Evolutionary conservation across 2,113 vertebrate genomes (phyloP).

Genomic region (Lophotis ruficrista): DNA sequence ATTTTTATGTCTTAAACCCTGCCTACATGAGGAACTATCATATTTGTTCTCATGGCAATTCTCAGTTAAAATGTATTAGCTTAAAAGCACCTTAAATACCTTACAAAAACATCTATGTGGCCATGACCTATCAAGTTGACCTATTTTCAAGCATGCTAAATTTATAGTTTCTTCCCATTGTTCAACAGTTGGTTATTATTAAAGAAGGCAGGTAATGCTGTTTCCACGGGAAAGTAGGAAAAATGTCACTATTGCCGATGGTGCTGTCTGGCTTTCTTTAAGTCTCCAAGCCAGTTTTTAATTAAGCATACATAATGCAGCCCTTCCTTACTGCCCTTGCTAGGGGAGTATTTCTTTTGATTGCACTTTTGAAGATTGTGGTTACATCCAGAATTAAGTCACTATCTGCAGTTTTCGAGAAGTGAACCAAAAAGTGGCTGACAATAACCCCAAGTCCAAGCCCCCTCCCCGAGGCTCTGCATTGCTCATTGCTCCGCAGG

Average conservation of each 20-base stretch:
- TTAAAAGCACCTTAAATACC: not conserved
- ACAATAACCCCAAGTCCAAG: not conserved
- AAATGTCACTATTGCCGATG: not conserved
- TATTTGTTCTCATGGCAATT: not conserved
- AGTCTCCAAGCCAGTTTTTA: not conserved
- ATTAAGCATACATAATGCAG: not conserved
- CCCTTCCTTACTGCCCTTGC: not conserved
- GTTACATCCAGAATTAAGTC: not conserved
- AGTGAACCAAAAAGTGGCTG: not conserved
- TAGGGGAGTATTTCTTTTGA: not conserved
- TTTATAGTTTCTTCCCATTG: not conserved
- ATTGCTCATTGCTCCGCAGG: not conserved
- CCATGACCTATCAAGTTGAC: not conserved
- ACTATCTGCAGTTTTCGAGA: not conserved
- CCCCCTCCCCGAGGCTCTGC: accelerated
- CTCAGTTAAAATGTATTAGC: not conserved
- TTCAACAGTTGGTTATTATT: not conserved
- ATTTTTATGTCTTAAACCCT: not conserved
- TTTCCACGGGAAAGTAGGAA: not conserved
- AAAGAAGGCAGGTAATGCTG: not conserved
- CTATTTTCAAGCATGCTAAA: not conserved
- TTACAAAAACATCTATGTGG: not conserved
- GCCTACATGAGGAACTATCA: not conserved
- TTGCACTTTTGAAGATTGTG: not conserved
- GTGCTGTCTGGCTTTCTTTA: not conserved